These are phyloP conservation scores for Napeogenes sylphis DNA, from an alignment of 2,888 invertebrate genomes.

Conservation along the genomic window DNA sequence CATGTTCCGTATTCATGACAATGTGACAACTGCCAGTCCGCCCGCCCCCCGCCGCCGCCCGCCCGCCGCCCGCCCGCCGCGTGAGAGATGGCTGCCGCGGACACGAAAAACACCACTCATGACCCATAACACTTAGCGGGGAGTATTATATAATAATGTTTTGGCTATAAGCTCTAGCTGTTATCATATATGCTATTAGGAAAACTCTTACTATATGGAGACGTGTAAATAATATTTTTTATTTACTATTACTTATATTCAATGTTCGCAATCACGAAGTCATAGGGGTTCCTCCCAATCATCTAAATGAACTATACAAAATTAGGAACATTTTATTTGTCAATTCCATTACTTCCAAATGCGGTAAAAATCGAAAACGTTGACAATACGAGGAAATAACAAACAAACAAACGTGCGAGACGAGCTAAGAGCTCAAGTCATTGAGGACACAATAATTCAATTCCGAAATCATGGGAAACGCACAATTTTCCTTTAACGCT, in stretches of 20 bases:
- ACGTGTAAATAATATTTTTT: too few relatives aligned
- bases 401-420: conserved; percentile 39
- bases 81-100: conserved; percentile 21
- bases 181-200: background rate
- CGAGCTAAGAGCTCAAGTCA: conserved; percentile 38
- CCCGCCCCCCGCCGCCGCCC: background rate
- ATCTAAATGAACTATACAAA: background rate
- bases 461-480: conserved; percentile 49
- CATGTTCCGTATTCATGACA: conserved; percentile 9
- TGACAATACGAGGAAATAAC: conserved; percentile 17
- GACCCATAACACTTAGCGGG: conserved; percentile 6
- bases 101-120: conserved; percentile 16
- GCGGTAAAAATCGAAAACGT: background rate
- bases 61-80: conserved; percentile 10
- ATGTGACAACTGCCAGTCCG: conserved; percentile 17
- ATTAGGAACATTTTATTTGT: background rate
- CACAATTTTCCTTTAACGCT: conserved; percentile 46
- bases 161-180: background rate
- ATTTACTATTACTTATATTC: too few relatives aligned
- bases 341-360: conserved; percentile 4
- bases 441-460: conserved; percentile 52
- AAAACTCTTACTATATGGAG: too few relatives aligned
- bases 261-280: background rate
- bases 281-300: background rate
- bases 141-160: conserved; percentile 4